These are phyloP conservation scores for Lithophane leautieri DNA, from an alignment of 2,888 invertebrate genomes.

Conservation along the genomic window DNA sequence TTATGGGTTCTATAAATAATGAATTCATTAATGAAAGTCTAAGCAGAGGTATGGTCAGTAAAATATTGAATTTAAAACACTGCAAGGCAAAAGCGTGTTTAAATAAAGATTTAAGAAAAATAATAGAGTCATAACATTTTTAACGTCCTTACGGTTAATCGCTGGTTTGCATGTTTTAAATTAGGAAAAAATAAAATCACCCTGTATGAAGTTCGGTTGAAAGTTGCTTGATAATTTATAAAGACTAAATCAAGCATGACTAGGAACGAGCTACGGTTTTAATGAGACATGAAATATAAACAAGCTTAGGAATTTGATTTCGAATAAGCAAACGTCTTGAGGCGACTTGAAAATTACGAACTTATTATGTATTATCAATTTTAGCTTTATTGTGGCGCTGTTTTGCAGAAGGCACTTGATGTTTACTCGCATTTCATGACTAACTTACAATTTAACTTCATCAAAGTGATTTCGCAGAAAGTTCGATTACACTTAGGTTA, in stretches of 20 bases:
- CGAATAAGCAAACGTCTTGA: constrained; percentile 1
- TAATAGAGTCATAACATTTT: constrained; percentile 80
- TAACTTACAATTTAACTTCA: background rate
- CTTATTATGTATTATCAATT: background rate
- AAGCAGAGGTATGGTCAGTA: constrained; percentile 25
- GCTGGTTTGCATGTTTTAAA: constrained; percentile 80
- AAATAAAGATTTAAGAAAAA: constrained; percentile 68
- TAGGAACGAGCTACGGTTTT: constrained; percentile 36
- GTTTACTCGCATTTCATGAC: background rate
- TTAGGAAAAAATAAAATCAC: constrained; percentile 79
- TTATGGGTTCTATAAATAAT: constrained; percentile 9
- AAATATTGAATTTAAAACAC: constrained; percentile 47
- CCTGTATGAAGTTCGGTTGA: constrained; percentile 74
- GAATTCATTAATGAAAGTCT: constrained; percentile 29
- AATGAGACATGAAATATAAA: constrained; percentile 25
- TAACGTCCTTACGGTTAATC: constrained; percentile 81
- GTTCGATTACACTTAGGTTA: background rate
- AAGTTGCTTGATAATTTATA: constrained; percentile 78
- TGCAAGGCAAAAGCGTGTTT: constrained; percentile 30
- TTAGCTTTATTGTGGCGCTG: no score
- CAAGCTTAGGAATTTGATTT: constrained; percentile 13
- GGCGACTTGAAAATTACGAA: constrained; percentile 21
- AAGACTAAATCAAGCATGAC: constrained; percentile 72
- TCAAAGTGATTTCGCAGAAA: background rate
- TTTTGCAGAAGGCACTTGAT: no score